Conservation (phyloP, 2,797 vertebrate genomes). For the Champsocephalus esox region DNA sequence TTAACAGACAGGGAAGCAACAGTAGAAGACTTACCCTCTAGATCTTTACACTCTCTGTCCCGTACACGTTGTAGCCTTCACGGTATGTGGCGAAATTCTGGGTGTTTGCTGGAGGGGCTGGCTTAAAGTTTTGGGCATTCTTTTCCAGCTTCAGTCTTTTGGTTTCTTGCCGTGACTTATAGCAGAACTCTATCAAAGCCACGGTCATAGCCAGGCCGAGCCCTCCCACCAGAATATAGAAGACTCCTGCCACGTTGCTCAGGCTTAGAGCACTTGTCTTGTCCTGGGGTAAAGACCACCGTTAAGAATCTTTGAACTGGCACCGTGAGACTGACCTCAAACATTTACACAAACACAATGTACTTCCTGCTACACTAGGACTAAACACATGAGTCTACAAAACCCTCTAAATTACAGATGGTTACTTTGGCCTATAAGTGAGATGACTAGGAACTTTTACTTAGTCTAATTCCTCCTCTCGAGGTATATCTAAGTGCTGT, state of each 20-base stretch:
- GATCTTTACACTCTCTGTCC: constrained; percentile 99
- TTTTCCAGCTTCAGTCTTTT: constrained; percentile 97
- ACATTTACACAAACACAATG: constrained; percentile 41
- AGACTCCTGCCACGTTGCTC: constrained; percentile 99
- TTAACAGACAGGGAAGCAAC: background rate
- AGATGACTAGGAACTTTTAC: constrained; percentile 38
- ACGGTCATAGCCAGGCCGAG: constrained; percentile 99
- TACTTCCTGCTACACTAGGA: constrained; percentile 57
- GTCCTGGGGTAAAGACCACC: constrained; percentile 89
- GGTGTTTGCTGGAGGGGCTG: constrained; percentile 91
- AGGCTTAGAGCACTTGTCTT: constrained; percentile 99
- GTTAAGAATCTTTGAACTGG: constrained; percentile 66
- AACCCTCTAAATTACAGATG: constrained; percentile 49
- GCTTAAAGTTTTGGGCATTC: constrained; percentile 98
- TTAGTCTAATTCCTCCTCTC: constrained; percentile 52
- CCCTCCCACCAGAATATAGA: constrained; percentile 99
- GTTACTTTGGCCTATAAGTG: constrained; percentile 29
- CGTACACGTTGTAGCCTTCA: constrained; percentile 99
- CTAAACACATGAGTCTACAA: constrained; percentile 54
- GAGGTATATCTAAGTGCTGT: constrained; percentile 41
- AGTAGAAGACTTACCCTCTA: constrained; percentile 87
- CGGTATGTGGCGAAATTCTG: constrained; percentile 99
- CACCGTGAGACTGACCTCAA: constrained; percentile 64
- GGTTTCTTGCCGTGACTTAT: constrained; percentile 98
- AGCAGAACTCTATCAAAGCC: constrained; percentile 99